A percentile compares a stretch with the other conserved stretches of the same genome.
These are phyloP conservation scores for Diglossa cyanea DNA, from an alignment of 2,797 vertebrate species.

Conservation along the genomic window DNA sequence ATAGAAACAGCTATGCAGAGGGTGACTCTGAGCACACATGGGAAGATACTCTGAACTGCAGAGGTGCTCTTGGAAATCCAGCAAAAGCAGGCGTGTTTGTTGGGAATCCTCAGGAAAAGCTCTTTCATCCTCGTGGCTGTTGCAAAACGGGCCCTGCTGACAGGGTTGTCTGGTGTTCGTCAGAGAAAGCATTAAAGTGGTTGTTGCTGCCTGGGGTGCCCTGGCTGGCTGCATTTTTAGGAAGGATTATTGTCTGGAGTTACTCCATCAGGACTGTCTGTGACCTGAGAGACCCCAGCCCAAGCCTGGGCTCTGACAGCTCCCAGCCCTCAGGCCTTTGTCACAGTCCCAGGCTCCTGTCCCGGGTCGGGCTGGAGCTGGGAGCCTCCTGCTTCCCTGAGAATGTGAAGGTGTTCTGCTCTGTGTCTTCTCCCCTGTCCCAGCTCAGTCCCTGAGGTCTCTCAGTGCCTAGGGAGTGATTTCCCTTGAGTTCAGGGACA, in stretches of 20 bases:
- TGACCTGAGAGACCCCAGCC: not conserved
- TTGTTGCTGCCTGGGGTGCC: not conserved
- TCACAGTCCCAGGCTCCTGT: not conserved
- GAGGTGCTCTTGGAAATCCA: not conserved
- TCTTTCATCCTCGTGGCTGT: accelerated
- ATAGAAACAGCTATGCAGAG: not conserved
- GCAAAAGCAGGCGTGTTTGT: not conserved
- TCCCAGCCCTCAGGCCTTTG: not conserved
- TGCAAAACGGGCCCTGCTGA: not conserved
- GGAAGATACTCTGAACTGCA: not conserved
- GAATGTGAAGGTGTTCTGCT: not conserved
- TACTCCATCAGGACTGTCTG: not conserved
- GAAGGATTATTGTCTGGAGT: not conserved
- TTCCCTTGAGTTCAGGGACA: not conserved
- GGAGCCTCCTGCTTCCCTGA: not conserved
- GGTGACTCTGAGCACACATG: accelerated
- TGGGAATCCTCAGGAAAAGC: not conserved
- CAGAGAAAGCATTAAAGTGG: not conserved
- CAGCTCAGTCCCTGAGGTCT: not conserved
- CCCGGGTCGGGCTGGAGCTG: not conserved
- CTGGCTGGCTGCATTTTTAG: not conserved
- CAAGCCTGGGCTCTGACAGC: not conserved
- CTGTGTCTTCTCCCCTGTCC: not conserved
- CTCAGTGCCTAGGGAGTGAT: accelerated
- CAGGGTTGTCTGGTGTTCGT: not conserved